A percentile compares a stretch with the other conserved stretches of the same genome.
Conservation (phyloP, 2,113 vertebrate genomes). For the Mugil cephalus region DNA sequence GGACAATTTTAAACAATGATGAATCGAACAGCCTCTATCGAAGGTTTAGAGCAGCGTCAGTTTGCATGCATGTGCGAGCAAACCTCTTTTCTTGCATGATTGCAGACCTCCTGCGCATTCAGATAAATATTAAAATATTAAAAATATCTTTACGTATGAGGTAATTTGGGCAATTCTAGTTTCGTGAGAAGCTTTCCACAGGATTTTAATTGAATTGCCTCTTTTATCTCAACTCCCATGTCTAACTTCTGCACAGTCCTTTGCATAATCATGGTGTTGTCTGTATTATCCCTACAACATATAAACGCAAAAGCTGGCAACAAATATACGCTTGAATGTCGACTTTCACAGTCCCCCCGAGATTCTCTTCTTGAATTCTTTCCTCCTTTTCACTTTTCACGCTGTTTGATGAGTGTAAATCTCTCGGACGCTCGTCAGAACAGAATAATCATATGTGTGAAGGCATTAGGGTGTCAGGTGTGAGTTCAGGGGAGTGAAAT, state of each 20-base stretch:
- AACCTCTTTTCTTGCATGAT: neutral
- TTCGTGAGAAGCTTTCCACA: too few relatives aligned
- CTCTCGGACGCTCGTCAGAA: constrained; percentile 37
- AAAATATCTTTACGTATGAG: too few relatives aligned
- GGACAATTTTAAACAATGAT: neutral
- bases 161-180: too few relatives aligned
- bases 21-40: neutral
- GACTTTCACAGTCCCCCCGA: constrained; percentile 8
- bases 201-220: too few relatives aligned
- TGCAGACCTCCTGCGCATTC: neutral
- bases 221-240: too few relatives aligned
- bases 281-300: constrained; percentile 20
- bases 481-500: constrained; percentile 39
- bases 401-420: constrained; percentile 44
- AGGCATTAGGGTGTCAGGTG: constrained; percentile 48
- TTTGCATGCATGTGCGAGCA: neutral
- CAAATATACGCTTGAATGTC: constrained; percentile 28
- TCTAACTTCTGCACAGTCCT: too few relatives aligned
- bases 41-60: neutral
- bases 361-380: constrained; percentile 24
- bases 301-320: neutral
- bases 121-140: neutral
- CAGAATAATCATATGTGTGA: constrained; percentile 55
- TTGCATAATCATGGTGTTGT: neutral
- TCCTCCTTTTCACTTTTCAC: constrained; percentile 10